Base-by-base conservation (phyloP, 2,888 invertebrate species). In the Shargacucullia verbasci region DNA sequence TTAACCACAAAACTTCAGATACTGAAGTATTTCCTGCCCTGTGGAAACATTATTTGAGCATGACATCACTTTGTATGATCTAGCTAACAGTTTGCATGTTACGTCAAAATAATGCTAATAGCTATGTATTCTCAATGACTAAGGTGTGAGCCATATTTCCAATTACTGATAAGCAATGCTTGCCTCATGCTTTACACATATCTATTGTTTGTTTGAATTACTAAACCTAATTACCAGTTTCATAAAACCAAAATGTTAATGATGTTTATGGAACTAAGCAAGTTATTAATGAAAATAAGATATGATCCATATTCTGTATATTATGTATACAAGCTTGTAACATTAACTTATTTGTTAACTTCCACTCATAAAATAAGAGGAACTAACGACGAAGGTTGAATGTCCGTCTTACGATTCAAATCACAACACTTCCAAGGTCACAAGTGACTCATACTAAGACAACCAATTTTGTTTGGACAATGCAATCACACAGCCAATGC, bases 381-480 rank as follows among this genome's bases (percentile, higher is more conserved):
- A 65, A 69, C 55, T 50, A 44, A 70, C 60, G 76, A 46, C 73
- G 71, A 83, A 86, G 85, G 84, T 80, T 75, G 79, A 79, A 84
- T 84, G 59, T 47, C 60, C 67, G 45, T 69, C 48, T 70, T 62
- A 73, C 88, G 87, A 90, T 72, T 87, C 87, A 85, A 76, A 67
- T 54, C 72, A 66, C 61, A 61, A 9, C 53, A 44, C 62, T 76
- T 73, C n/a, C 81, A 89, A 86, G 87, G 88, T 81, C 66, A 71
- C 12, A 40, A 6, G 45, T 88, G 87, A 89, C 69, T 89, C 86
- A 89, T 53, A 57, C 34, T 25, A 45, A 68, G 49, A 73, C 70
- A 76, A 62, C 39, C 72, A 71, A 71, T 78, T 67, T 65, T 78
- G 69, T 74, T 75, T 75, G 54, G 61, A 62, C 65, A 76, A 74